Conservation (phyloP, 2,888 invertebrate genomes). For the Leptogaster cylindrica region DNA sequence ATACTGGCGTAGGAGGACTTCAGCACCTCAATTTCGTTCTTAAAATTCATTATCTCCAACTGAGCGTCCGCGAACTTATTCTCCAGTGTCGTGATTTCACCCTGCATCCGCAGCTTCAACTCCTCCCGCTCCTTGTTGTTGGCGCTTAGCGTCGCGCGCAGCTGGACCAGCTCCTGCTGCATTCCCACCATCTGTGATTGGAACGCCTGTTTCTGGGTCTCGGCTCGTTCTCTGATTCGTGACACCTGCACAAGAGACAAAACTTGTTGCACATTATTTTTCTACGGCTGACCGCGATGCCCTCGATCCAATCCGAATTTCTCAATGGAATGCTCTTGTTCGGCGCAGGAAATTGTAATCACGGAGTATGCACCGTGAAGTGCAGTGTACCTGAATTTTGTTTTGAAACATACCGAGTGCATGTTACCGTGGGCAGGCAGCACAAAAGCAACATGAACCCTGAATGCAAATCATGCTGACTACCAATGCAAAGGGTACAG, state of each 20-base stretch:
- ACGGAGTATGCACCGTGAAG: no score
- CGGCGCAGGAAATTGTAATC: no score
- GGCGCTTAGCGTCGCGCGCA: constrained; percentile 38
- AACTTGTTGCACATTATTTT: background rate
- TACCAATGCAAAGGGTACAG: no score
- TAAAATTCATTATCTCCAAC: constrained; percentile 44
- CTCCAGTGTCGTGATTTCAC: constrained; percentile 43
- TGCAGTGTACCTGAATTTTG: no score
- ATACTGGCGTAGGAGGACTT: constrained; percentile 46
- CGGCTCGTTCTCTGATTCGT: constrained; percentile 46
- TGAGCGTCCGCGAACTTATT: constrained; percentile 46
- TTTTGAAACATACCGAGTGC: no score
- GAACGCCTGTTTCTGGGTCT: constrained; percentile 43
- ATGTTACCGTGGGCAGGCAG: no score
- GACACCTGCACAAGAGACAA: constrained; percentile 28
- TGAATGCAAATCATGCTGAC: no score
- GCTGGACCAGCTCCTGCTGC: constrained; percentile 44
- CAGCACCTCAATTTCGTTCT: constrained; percentile 45
- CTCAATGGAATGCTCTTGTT: no score
- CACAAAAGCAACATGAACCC: no score
- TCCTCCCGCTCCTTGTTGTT: constrained; percentile 46
- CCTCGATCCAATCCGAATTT: no score
- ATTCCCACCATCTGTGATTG: constrained; percentile 44
- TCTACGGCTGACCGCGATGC: background rate
- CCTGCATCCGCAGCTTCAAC: constrained; percentile 45